Conservation (phyloP, 2,113 vertebrate species). For the Anguilla japonica region DNA sequence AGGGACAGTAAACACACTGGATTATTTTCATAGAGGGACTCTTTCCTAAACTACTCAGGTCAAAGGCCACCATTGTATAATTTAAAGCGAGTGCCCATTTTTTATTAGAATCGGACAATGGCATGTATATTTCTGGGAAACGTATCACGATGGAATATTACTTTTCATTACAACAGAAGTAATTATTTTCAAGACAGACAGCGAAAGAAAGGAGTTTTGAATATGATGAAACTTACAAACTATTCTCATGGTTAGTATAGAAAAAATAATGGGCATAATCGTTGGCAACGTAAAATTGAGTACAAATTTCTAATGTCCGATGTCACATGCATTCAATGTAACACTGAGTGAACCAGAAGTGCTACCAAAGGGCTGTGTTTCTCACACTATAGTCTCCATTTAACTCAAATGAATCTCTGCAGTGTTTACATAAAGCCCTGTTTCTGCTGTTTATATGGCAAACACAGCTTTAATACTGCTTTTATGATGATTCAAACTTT, state of each 20-base stretch:
- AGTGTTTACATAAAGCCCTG: not conserved
- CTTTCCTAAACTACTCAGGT: not conserved
- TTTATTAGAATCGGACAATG: not conserved
- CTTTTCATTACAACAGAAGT: not conserved
- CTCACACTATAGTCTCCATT: not conserved
- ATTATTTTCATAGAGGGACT: constrained; percentile 7
- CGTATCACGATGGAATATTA: not conserved
- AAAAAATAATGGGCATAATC: not conserved
- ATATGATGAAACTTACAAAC: not conserved
- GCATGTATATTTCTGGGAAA: not conserved
- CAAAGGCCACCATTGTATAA: not conserved
- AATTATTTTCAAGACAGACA: not conserved
- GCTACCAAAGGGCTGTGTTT: not conserved
- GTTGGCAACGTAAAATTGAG: not conserved
- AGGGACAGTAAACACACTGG: constrained; percentile 64
- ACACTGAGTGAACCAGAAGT: not conserved
- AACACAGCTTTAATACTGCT: not conserved
- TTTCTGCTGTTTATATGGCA: not conserved
- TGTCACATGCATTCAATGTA: not conserved
- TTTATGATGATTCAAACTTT: not conserved
- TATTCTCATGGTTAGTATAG: not conserved
- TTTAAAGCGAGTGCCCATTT: not conserved
- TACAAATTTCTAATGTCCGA: not conserved
- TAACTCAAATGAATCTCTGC: not conserved
- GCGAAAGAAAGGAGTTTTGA: not conserved